Evolutionary conservation across 1,140 invertebrate species (phyloP), one percentile per base, ranked within the genome.

Genomic region (Battus philenor): DNA sequence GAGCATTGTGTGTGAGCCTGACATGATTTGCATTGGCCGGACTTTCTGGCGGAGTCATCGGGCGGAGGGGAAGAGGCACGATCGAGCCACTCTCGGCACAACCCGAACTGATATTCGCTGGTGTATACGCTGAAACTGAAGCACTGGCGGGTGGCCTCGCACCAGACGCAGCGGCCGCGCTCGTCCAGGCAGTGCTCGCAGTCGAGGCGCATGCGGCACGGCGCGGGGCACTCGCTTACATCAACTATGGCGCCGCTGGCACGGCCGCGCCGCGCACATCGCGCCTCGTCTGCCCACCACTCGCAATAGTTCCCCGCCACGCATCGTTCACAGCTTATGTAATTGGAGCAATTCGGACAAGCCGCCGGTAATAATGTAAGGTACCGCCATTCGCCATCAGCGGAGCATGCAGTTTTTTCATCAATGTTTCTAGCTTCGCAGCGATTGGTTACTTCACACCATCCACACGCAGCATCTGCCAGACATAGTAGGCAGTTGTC

Each of bases 51-150:
- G 10, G 53, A 45, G 8, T 69, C 71, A 36, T 76, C 68, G 17
- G 70, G 38, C 7, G 82, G 83, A 8, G 82, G 84, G 64, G 83
- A 75, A 0, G 87, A 74, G 2, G 90, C 89, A 65, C 94, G 92
- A 83, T 98, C 96, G 24, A 97, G 89, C 96, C 97, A 98, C 67
- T 96, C 94, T 2, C 94, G 89, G 67, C 97, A 98, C 47, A 95
- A 87, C 0, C 96, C 96, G 82, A 96, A 97, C 59, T 96, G 93
- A 85, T 96, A 97, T 59, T 96, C 94, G 45, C 95, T 96, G 1
- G 96, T 97, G 74, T 98, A 98, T 2, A 97, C 94, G 1, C 94
- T 94, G 84, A 98, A 98, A 26, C 95, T 94, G 71, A 98, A 97
- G 73, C 97, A 98, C 66, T 96, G 93, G 27, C 91, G 87, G 0